Conservation (phyloP, 2,888 invertebrate genomes). For the Furcula furcula region DNA sequence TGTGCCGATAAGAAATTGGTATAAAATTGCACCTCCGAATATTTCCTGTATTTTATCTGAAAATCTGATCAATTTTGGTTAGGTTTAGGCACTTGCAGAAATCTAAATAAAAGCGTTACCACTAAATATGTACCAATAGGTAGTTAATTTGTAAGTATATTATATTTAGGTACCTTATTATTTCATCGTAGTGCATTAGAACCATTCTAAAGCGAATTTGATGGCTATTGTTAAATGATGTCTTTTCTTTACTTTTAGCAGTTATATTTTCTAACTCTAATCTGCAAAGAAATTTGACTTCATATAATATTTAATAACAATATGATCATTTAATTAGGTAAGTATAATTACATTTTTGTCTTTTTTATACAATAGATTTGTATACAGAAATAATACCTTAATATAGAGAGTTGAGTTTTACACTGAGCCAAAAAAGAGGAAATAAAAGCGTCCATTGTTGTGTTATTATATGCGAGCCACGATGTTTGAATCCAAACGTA, state of each 20-base stretch:
- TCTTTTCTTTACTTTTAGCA: conserved; percentile 27
- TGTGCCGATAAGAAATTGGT: conserved; percentile 34
- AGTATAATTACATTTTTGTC: no score
- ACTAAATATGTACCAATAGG: neutral
- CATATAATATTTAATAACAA: no score
- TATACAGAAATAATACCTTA: no score
- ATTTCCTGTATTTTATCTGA: conserved; percentile 19
- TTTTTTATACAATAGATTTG: no score
- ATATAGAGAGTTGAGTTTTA: conserved; percentile 52
- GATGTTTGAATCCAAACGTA: conserved; percentile 53
- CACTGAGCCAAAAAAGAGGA: conserved; percentile 46
- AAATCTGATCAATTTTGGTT: no score
- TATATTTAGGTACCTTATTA: conserved; percentile 32
- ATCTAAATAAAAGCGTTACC: conserved; percentile 2
- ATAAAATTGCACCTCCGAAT: conserved; percentile 32
- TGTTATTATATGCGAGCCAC: conserved; percentile 49
- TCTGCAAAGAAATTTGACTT: conserved; percentile 34
- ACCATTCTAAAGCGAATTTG: conserved; percentile 27
- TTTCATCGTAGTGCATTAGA: conserved; percentile 31
- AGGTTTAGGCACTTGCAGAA: no score
- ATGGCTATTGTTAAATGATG: conserved; percentile 17
- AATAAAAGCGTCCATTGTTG: conserved; percentile 50
- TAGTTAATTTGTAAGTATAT: no score
- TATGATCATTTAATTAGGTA: no score
- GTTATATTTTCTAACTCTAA: conserved; percentile 37